phyloP scores from a whole-genome alignment of 1,140 invertebrate species.

The Tribolium madens region DNA sequence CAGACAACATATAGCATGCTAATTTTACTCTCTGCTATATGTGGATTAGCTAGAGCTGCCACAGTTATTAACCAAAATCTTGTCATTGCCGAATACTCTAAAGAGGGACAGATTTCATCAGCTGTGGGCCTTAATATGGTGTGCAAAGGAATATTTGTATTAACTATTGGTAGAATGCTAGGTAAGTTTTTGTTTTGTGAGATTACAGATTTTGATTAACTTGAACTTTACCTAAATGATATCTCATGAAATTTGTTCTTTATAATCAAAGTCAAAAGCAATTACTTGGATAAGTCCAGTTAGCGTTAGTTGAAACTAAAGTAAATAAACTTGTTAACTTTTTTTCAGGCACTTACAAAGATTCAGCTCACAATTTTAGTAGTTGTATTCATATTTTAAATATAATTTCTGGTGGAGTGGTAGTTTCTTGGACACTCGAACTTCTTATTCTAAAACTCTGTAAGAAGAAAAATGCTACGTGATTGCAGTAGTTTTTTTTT shows the following conservation, averaged over 20 bases:
- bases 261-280: not conserved
- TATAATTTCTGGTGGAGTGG: conserved; percentile 5
- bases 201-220: not conserved
- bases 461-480: conserved; percentile 1
- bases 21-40: conserved; percentile 68
- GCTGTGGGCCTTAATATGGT: conserved; percentile 81
- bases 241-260: not conserved
- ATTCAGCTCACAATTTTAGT: conserved; percentile 23
- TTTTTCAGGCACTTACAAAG: conserved; percentile 23
- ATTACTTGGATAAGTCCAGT: not conserved
- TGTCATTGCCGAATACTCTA: conserved; percentile 75
- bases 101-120: conserved; percentile 72
- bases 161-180: conserved; percentile 75
- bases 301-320: not conserved
- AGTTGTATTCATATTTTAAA: conserved; percentile 21
- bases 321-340: not conserved
- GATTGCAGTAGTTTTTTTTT: not conserved
- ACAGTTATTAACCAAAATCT: conserved; percentile 79
- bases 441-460: not conserved
- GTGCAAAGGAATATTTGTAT: conserved; percentile 76
- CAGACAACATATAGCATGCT: conserved; percentile 66
- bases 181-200: conserved; percentile 65
- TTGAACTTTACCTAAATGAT: not conserved
- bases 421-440: conserved; percentile 12
- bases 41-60: conserved; percentile 74